phyloP scores from a whole-genome alignment of 2,888 invertebrate species.

The Lampropteryx suffumata region DNA sequence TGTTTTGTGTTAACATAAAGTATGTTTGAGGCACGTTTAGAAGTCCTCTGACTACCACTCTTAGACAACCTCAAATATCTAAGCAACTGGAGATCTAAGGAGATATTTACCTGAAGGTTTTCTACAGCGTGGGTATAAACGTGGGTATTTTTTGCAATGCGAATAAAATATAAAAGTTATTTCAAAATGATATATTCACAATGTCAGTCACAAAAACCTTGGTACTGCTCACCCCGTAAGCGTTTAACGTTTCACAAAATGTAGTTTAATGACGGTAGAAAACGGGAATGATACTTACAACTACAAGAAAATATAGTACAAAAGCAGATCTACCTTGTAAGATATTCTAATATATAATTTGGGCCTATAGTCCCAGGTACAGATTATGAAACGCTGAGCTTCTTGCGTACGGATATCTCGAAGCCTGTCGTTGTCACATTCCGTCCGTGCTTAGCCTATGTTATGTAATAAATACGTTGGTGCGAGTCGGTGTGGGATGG shows the following conservation, averaged over 20 bases:
- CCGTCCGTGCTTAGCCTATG: slow-evolving; percentile 70
- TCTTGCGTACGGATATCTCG: slow-evolving; percentile 34
- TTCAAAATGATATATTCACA: slow-evolving; percentile 69
- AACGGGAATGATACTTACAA: slow-evolving; percentile 60
- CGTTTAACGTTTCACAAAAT: slow-evolving; percentile 77
- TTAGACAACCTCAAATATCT: too few species aligned
- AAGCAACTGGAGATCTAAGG: too few species aligned
- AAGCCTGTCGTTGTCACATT: slow-evolving; percentile 39
- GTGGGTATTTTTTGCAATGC: too few species aligned
- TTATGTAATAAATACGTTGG: slow-evolving; percentile 66
- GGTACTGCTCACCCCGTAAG: slow-evolving; percentile 61
- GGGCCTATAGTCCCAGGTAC: slow-evolving; percentile 69
- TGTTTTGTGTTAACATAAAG: too few species aligned
- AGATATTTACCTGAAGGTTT: too few species aligned
- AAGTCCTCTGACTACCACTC: too few species aligned
- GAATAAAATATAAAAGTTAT: slow-evolving; percentile 41
- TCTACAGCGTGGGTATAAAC: too few species aligned
- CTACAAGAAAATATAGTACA: slow-evolving; percentile 78
- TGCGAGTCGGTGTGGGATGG: slow-evolving; percentile 29
- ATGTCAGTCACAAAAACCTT: slow-evolving; percentile 67
- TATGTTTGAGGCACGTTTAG: too few species aligned
- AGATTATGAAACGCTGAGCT: slow-evolving; percentile 72
- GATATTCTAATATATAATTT: slow-evolving; percentile 47
- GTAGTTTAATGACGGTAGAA: slow-evolving; percentile 54
- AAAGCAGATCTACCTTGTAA: slow-evolving; percentile 49